Base-by-base conservation (phyloP, 2,888 invertebrate genomes). In the Penaeus monodon region DNA sequence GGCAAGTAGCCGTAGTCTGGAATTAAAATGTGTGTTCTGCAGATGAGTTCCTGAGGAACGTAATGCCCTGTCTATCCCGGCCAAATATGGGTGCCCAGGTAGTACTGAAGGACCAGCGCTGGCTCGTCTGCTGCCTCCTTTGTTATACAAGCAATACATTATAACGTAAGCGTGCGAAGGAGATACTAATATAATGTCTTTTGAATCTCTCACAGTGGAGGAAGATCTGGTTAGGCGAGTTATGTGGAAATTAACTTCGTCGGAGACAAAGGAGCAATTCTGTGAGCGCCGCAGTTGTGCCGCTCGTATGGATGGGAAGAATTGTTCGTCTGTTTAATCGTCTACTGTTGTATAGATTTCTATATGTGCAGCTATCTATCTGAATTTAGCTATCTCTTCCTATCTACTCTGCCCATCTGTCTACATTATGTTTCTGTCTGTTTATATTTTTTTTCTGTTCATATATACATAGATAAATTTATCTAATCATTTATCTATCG, bases 71-170 rank as follows among this genome's bases (percentile, higher is more conserved):
- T 74, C 63, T 38, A 63, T 64, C 73, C 57, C 33, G 79, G 33
- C 81, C 81, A 85, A 85, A 84, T 84, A 84, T 66, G 84, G 84
- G 3, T 49, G 33, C 76, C 85, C 76, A 81, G 85, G 85, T 81
- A 76, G 74, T 85, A 74, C 80, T 64, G 80, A 73, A 85, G 80
- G 80, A 85, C 73, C 65, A 66, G 81, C 27, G 68, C 65, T n/a
- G 74, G 80, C 65, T 70, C 65, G 74, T 76, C 76, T 66, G 24
- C 68, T 29, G 38, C 76, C 65, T 66, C 85, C 81, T 73, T 81
- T 85, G 85, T 85, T 85, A 81, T 85, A 85, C 85, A 85, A 85
- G 85, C 85, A 85, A 85, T 85, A 85, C 81, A 85, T 85, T 85
- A 85, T 85, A 85, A 85, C 44, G 57, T 85, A 81, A 85, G 57